These are phyloP conservation scores for Menidia beryllina DNA, from an alignment of 2,113 vertebrate species.

Conservation along the genomic window DNA sequence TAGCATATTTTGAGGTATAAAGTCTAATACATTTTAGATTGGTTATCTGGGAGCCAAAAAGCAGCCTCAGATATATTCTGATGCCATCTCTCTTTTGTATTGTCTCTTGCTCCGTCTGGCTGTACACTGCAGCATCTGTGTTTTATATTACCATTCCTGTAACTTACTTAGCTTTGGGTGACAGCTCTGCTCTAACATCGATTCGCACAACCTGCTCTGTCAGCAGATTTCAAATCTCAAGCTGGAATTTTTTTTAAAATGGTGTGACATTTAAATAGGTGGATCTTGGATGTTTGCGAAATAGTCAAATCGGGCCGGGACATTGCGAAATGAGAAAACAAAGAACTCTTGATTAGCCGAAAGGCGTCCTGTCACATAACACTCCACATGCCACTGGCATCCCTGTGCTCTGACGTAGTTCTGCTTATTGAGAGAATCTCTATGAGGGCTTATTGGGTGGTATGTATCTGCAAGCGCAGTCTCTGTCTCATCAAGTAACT, in stretches of 20 bases:
- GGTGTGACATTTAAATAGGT: constrained; percentile 42
- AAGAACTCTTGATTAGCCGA: constrained; percentile 27
- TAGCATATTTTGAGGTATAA: too few species aligned
- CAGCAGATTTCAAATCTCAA: constrained; percentile 49
- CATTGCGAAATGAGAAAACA: constrained; percentile 43
- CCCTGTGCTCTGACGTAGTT: constrained; percentile 53
- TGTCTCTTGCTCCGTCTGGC: not conserved
- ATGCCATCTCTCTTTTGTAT: not conserved
- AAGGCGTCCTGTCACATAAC: constrained; percentile 38
- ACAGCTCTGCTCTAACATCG: constrained; percentile 51
- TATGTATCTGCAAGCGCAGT: constrained; percentile 40
- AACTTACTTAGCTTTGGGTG: constrained; percentile 14
- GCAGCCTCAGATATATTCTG: constrained; percentile 10
- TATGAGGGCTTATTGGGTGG: constrained; percentile 67
- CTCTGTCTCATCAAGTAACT: constrained; percentile 48
- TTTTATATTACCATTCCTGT: constrained; percentile 16
- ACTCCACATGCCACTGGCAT: constrained; percentile 46
- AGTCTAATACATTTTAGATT: too few species aligned
- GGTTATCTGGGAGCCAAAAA: not conserved
- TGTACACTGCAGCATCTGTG: not conserved
- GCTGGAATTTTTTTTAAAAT: constrained; percentile 42
- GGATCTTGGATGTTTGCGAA: constrained; percentile 18
- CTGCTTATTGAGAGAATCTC: constrained; percentile 38
- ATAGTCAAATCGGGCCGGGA: constrained; percentile 35
- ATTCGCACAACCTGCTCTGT: constrained; percentile 47